phyloP scores from a whole-genome alignment of 2,113 vertebrate genomes.

The Odocoileus hemionus region DNA sequence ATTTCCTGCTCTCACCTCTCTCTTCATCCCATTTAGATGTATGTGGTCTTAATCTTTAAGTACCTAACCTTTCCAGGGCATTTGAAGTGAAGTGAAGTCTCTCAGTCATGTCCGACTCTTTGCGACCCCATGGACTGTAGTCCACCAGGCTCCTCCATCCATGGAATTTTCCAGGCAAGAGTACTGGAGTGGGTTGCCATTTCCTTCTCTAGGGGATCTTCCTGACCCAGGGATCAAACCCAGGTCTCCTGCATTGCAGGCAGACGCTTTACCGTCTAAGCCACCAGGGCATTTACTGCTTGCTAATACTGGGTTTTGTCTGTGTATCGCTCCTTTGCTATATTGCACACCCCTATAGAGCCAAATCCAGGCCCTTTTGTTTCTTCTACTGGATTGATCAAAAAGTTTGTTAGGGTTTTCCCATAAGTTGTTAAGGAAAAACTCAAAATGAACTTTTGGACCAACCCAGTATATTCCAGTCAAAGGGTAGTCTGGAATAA shows the following conservation, averaged over 20 bases:
- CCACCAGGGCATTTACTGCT: neutral
- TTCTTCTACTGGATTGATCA: neutral
- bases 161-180: no score
- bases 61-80: neutral
- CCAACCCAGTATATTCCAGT: neutral
- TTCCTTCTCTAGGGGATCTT: no score
- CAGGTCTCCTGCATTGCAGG: no score
- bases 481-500: neutral
- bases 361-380: neutral
- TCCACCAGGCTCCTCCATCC: no score
- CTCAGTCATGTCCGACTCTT: no score
- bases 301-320: neutral
- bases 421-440: neutral
- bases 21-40: neutral
- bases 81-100: neutral
- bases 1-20: neutral
- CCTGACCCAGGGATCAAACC: no score
- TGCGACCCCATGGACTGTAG: no score
- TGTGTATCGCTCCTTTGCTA: neutral
- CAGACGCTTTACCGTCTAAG: no score
- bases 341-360: neutral
- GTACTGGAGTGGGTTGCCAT: no score
- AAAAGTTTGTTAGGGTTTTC: neutral
- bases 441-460: neutral
- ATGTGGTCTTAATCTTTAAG: neutral